A percentile compares a stretch with the other conserved stretches of the same genome.
Evolutionary conservation across 2,113 vertebrate species (phyloP).

Genomic region (Carlito syrichta): DNA sequence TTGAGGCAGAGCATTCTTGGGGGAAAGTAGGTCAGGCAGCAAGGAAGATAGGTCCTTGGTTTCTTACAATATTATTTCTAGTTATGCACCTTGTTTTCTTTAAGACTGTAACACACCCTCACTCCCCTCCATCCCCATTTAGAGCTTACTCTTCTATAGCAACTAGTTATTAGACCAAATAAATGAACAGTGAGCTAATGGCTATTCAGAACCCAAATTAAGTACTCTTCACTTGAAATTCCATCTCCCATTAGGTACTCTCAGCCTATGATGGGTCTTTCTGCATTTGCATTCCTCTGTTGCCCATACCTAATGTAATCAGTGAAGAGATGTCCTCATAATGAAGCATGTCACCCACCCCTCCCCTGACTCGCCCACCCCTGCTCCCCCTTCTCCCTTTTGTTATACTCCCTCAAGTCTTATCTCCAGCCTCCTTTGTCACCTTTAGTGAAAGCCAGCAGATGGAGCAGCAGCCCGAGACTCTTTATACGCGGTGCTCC

Average conservation of each 20-base stretch:
- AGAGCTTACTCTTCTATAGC: conserved; percentile 30
- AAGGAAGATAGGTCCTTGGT: background rate
- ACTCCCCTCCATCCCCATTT: background rate
- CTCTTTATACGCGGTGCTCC: background rate
- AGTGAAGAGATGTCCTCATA: conserved; percentile 11
- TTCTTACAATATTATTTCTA: background rate
- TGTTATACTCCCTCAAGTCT: background rate
- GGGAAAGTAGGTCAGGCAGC: background rate
- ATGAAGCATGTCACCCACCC: background rate
- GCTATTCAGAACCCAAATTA: conserved; percentile 65
- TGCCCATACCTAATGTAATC: conserved; percentile 56
- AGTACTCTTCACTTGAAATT: conserved; percentile 62
- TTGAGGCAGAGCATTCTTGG: background rate
- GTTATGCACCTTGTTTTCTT: background rate
- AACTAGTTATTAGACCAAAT: conserved; percentile 63
- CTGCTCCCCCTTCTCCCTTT: background rate
- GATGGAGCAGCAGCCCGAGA: conserved; percentile 42
- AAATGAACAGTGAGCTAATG: conserved; percentile 68
- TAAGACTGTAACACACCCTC: background rate
- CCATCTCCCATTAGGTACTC: conserved; percentile 53
- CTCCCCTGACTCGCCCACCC: background rate
- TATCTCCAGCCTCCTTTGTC: conserved; percentile 31
- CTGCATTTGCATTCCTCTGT: conserved; percentile 24
- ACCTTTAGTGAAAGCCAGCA: conserved; percentile 39
- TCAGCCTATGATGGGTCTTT: conserved; percentile 43